These are phyloP conservation scores for Enteromius mattozi DNA, from an alignment of 2,797 vertebrate species.

Conservation along the genomic window DNA sequence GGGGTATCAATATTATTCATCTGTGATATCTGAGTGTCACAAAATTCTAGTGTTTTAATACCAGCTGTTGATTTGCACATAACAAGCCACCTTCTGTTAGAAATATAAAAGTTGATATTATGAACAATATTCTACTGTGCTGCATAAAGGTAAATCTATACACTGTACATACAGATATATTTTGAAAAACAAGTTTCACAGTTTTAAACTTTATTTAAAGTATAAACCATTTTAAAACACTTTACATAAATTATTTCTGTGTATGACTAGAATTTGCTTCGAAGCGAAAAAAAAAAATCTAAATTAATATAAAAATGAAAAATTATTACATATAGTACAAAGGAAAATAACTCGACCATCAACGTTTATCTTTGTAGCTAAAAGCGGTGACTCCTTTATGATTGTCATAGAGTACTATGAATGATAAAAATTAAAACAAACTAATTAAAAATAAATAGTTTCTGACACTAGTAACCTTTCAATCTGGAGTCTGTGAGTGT, in stretches of 20 bases:
- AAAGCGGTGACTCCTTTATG: slow-evolving; percentile 96
- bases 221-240: slow-evolving; percentile 99
- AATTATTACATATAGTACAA: slow-evolving; percentile 99
- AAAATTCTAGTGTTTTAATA: slow-evolving; percentile 85
- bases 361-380: slow-evolving; percentile 91
- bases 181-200: slow-evolving; percentile 95
- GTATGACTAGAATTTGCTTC: slow-evolving; percentile 98
- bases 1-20: slow-evolving; percentile 80
- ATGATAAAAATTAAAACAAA: slow-evolving; percentile 74
- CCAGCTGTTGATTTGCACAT: slow-evolving; percentile 87
- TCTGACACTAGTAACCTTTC: slow-evolving; percentile 75
- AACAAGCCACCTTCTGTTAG: slow-evolving; percentile 89
- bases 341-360: slow-evolving; percentile 89
- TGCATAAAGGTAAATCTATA: slow-evolving; percentile 88
- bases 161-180: slow-evolving; percentile 89
- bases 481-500: slow-evolving; percentile 73
- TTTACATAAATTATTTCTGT: slow-evolving; percentile 99
- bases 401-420: slow-evolving; percentile 99
- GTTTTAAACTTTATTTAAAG: slow-evolving; percentile 99
- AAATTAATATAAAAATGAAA: slow-evolving; percentile 99
- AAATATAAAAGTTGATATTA: slow-evolving; percentile 90
- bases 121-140: slow-evolving; percentile 89
- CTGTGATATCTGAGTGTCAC: slow-evolving; percentile 84
- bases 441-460: slow-evolving; percentile 77
- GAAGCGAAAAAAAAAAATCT: slow-evolving; percentile 85